phyloP scores from a whole-genome alignment of 2,888 invertebrate species.

The Lepidochitona cinerea region DNA sequence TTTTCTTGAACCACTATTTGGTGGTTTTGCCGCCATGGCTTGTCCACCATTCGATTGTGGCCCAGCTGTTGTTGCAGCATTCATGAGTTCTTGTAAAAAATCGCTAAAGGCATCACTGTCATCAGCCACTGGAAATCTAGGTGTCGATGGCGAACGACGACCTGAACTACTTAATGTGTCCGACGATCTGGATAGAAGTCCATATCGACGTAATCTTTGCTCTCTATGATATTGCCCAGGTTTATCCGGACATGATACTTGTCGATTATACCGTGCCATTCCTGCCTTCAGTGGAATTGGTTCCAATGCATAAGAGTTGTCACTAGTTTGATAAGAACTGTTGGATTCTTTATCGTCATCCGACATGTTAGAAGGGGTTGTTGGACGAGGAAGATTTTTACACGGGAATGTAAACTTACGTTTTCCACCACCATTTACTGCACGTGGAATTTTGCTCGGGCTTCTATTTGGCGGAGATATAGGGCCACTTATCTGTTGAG shows the following conservation, averaged over 20 bases:
- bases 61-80: background rate
- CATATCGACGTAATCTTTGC: background rate
- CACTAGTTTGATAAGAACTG: conserved; percentile 53
- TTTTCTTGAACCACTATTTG: background rate
- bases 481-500: background rate
- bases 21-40: background rate
- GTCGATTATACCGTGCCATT: conserved; percentile 49
- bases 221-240: conserved; percentile 10
- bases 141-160: conserved; percentile 47
- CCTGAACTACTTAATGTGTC: conserved; percentile 56
- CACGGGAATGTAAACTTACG: background rate
- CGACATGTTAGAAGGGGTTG: conserved; percentile 18
- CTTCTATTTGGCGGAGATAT: background rate
- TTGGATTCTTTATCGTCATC: conserved; percentile 59
- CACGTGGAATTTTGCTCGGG: background rate
- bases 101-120: conserved; percentile 1
- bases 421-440: background rate
- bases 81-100: background rate
- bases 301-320: conserved; percentile 59
- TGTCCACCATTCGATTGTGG: background rate
- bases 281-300: conserved; percentile 59
- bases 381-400: background rate
- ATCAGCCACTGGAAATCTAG: conserved; percentile 53
- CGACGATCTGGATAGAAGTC: conserved; percentile 48
- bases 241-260: conserved; percentile 47